Conservation (phyloP, 2,888 invertebrate species). For the Cryptocephalus moraei region DNA sequence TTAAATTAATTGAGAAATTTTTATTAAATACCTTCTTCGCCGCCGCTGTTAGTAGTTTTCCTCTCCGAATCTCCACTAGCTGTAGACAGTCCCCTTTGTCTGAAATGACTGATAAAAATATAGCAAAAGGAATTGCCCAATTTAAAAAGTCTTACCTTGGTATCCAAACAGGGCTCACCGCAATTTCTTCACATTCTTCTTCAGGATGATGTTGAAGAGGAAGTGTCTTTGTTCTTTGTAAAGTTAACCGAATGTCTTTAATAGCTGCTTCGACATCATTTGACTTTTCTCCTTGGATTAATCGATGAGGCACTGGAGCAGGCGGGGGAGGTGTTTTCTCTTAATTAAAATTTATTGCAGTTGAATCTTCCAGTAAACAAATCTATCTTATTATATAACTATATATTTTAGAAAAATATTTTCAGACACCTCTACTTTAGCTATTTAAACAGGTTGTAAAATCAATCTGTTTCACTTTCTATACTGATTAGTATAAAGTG, state of each 20-base stretch:
- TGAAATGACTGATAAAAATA: conserved; percentile 29
- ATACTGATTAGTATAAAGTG: no score
- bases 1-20: no score
- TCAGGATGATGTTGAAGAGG: conserved; percentile 42
- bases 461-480: no score
- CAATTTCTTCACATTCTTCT: conserved; percentile 39
- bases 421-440: no score
- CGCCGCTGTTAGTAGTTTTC: conserved; percentile 51
- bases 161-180: conserved; percentile 59
- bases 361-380: neutral
- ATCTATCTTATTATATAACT: neutral
- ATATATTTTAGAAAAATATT: neutral
- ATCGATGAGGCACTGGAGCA: conserved; percentile 64
- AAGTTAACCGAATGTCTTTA: conserved; percentile 72
- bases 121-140: conserved; percentile 11
- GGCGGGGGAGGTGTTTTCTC: conserved; percentile 63
- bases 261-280: conserved; percentile 54
- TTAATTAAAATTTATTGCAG: conserved; percentile 1
- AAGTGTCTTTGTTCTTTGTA: conserved; percentile 61
- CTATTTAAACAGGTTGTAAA: no score
- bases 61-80: conserved; percentile 51
- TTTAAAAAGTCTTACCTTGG: conserved; percentile 42
- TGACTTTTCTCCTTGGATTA: conserved; percentile 32
- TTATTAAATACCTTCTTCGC: conserved; percentile 41
- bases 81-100: conserved; percentile 45